Evolutionary conservation across 1,140 invertebrate genomes (phyloP), one percentile per base, ranked within the genome.

Genomic region (Chelonus insularis): DNA sequence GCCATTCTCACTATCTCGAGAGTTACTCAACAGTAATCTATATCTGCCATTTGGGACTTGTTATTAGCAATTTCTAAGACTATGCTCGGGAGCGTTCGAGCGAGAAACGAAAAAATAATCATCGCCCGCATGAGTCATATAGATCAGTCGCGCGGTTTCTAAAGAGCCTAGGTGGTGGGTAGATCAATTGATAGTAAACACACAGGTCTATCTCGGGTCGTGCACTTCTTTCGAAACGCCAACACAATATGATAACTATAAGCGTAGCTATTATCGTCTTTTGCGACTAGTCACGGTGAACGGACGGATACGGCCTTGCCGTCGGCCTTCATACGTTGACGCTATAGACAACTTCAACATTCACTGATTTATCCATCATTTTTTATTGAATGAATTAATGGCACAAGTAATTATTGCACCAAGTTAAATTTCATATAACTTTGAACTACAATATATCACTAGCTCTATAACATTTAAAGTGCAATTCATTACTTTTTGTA

Each of bases 231-330:
- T 61, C 41, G 50, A 55, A 61, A 61, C 34, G 18, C 34, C 41
- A 54, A 11, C 37, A 18, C 37, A 32, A 32, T 16, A 20, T 20
- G 51, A 43, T 51, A 50, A 37, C 43, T 23, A 56, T 55, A 43
- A 25, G 21, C 36, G 51, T 29, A 47, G 56, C 56, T 58, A 60
- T 59, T 64, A 59, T 58, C 57, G 43, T 56, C 60, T 61, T 61
- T 55, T 47, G 50, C 21, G 48, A 55, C 62, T 59, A 60, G 62
- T 64, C 62, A 64, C 56, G 66, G 68, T 68, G 68, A 69, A 68
- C 51, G 66, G 62, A 64, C 64, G 50, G 34, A 4, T 43, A n/a
- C 61, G 58, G 21, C 68, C 68, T 69, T 69, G 66, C 61, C 66
- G 41, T 37, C 66, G 66, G 50, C 66, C 66, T 69, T 69, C 65